Base-by-base conservation (phyloP, 2,113 vertebrate genomes). In the Tringa solitaria region DNA sequence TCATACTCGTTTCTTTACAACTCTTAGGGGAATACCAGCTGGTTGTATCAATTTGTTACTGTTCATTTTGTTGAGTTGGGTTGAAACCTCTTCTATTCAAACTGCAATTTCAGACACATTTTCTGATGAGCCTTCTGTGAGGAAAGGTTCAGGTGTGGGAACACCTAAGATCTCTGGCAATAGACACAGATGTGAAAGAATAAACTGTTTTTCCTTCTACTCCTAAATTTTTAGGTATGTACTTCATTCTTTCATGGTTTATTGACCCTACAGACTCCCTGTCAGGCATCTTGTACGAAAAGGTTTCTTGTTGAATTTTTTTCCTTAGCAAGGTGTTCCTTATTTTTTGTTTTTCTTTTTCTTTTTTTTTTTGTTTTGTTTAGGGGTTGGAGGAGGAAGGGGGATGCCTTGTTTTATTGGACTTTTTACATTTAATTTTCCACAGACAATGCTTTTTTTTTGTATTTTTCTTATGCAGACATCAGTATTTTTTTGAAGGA, bases 351-450 rank as follows among this genome's bases (percentile, higher is more conserved):
- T 16, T 21, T 21, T 30, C 7, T 19, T 59, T 14, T 9, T n/a
- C 35, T 27, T 13, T 16, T 19, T 22, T 39, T 8, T 39, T n/a
- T n/a, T n/a, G n/a, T 32, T 46, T 19, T 45, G 17, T 45, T 32
- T n/a, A 23, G 8, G 6, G 5, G 3, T n/a, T 8, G 9, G 7
- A 6, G 22, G 11, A 32, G 12, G 19, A 12, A 12, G 6, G 2
- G 7, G 27, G 8, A 30, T 16, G 7, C 60, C 8, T 45, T 22
- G 6, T 72, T 9, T 35, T 54, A 33, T 26, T 82, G 5, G 19
- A 1, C 2, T 82, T 77, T 76, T 43, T 54, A 43, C 8, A 30
- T 48, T 77, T 50, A 11, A 30, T 43, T 83, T 87, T 37, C 32
- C 20, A 64, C 4, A 53, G 14, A 43, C 48, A 48, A 28, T 39